phyloP scores from a whole-genome alignment of 2,113 vertebrate species.

The Podilymbus podiceps region DNA sequence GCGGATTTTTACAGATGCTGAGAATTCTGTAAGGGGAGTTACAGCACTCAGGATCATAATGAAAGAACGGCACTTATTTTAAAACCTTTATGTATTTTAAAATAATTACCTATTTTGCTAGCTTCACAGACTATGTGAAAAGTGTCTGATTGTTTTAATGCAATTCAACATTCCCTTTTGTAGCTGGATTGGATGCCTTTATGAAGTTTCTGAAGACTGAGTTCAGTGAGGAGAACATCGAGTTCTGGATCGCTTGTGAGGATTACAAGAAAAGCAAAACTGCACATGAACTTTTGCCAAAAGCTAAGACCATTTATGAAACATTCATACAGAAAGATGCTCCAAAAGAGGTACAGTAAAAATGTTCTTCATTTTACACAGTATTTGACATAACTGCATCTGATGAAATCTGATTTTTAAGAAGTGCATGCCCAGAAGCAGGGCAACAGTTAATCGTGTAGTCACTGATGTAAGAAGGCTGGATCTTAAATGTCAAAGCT shows the following conservation, averaged over 20 bases:
- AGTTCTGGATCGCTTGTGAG: constrained; percentile 94
- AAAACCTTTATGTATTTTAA: not conserved
- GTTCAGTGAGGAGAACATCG: constrained; percentile 96
- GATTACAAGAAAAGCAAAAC: constrained; percentile 88
- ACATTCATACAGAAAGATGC: constrained; percentile 86
- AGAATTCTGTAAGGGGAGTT: not conserved
- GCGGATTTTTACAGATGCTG: not conserved
- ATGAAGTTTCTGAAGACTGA: constrained; percentile 88
- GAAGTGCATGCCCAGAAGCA: not conserved
- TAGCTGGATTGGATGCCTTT: constrained; percentile 88
- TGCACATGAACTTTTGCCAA: constrained; percentile 76
- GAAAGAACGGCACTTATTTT: not conserved
- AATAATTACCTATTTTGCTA: not conserved
- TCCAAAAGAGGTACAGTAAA: constrained; percentile 88
- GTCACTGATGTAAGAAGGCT: not conserved
- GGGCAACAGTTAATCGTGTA: not conserved
- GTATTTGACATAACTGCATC: not conserved
- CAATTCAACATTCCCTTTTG: not conserved
- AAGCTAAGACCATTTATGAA: constrained; percentile 88
- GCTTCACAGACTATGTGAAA: not conserved
- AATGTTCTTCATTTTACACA: not conserved
- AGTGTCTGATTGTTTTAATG: not conserved
- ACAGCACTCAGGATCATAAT: not conserved
- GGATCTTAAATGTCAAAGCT: not conserved
- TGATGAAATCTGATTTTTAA: not conserved